Base-by-base conservation (phyloP, 2,797 vertebrate genomes). In the Notolabrus celidotus region DNA sequence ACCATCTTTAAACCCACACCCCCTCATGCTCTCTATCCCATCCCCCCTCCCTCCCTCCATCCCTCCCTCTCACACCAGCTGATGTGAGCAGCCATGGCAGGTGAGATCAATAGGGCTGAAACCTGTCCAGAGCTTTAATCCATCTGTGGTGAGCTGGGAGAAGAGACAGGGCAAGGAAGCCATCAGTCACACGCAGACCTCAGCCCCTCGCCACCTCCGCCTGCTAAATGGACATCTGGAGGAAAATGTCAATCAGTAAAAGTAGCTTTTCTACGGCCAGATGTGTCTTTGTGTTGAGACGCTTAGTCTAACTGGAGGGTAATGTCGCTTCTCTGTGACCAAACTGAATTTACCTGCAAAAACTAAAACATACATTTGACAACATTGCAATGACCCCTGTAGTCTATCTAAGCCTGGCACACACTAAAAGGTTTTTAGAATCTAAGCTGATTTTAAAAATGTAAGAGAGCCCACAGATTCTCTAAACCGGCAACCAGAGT, bases 51-150 rank as follows among this genome's bases (percentile, higher is more conserved):
- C 12, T 34, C 34, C 29, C 31, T 10, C 11, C 17, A 42, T 11
- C 62, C 34, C 46, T 9, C 52, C 67, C 50, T 65, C 39, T 56
- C 66, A 31, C 61, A 33, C 71, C 72, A 19, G 3, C 74, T 87
- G 89, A 89, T 80, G 83, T 82, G 86, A 87, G 83, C 86, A 81
- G 82, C 73, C 56, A 4, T 90, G 89, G 85, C 90, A 92, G 89
- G 82, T 82, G 77, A 86, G 85, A 92, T 91, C 90, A 83, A 91
- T 92, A 90, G 72, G 90, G 84, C 84, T 87, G 84, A 90, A 87
- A 88, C 86, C 88, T 87, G 89, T 90, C 88, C 85, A 76, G 77
- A 82, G 84, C 84, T 81, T 88, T 89, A 87, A 92, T 92, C 89
- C 88, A 92, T 91, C 88, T 88, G 85, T 46, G 68, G 77, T 38